These are phyloP conservation scores for Andrena flavipes DNA, from an alignment of 2,888 invertebrate genomes.

Conservation along the genomic window DNA sequence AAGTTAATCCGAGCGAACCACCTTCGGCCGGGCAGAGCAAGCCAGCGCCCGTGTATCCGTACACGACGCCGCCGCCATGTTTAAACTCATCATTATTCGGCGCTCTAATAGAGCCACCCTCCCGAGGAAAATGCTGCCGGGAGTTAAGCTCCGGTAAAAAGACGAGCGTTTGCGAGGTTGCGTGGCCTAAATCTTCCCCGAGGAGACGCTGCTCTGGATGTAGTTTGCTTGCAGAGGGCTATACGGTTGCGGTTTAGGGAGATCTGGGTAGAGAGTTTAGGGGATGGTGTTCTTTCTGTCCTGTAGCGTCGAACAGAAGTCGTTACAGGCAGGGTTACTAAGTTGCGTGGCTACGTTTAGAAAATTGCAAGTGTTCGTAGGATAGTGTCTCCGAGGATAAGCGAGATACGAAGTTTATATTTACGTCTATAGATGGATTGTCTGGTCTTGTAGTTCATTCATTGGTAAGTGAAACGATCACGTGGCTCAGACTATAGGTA, in stretches of 20 bases:
- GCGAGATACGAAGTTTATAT: too few species aligned
- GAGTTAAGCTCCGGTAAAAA: conserved; percentile 62
- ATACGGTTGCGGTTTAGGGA: neutral
- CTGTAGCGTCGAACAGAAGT: too few species aligned
- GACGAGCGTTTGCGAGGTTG: conserved; percentile 44
- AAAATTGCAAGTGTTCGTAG: too few species aligned
- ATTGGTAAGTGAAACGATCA: too few species aligned
- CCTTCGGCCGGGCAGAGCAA: conserved; percentile 61
- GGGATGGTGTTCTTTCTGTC: too few species aligned
- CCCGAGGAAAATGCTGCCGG: conserved; percentile 59
- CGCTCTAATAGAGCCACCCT: conserved; percentile 68
- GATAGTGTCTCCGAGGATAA: too few species aligned
- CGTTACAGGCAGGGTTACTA: too few species aligned
- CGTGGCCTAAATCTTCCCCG: conserved; percentile 30
- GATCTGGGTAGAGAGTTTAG: too few species aligned
- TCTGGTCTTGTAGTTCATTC: too few species aligned
- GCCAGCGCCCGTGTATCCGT: conserved; percentile 65
- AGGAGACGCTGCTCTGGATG: conserved; percentile 20
- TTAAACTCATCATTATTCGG: conserved; percentile 78
- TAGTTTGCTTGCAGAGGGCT: neutral
- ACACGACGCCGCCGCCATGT: conserved; percentile 75
- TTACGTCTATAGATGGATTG: too few species aligned
- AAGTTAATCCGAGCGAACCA: conserved; percentile 79
- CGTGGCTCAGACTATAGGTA: too few species aligned
- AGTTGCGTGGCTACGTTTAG: too few species aligned